These are phyloP conservation scores for Coilia nasus DNA, from an alignment of 2,797 vertebrate species.

Conservation along the genomic window DNA sequence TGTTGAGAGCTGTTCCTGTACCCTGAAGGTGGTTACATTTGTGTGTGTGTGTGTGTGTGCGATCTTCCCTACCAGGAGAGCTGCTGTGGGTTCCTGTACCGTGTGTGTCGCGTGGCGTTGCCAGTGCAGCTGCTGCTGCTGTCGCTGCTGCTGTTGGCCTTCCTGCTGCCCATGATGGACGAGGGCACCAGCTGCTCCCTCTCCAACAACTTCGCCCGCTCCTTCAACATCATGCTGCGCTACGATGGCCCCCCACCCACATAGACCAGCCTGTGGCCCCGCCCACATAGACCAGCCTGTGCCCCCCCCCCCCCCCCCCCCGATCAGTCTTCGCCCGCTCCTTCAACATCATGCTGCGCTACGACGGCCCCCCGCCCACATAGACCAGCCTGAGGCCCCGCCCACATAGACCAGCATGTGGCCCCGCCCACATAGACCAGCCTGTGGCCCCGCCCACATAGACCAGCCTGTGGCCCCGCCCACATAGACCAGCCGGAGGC, in stretches of 20 bases:
- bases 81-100: conserved; percentile 61
- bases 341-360: not conserved
- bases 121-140: conserved; percentile 86
- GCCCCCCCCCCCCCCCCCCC: conserved; percentile 83
- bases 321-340: conserved; percentile 43
- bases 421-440: not conserved
- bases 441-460: too few species aligned
- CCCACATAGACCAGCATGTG: not conserved
- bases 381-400: not conserved
- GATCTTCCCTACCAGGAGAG: conserved; percentile 47
- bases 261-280: conserved; percentile 64
- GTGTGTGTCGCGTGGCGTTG: conserved; percentile 83
- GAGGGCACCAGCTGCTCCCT: conserved; percentile 82
- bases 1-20: too few species aligned
- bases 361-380: conserved; percentile 75
- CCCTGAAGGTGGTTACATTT: too few species aligned
- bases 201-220: conserved; percentile 91
- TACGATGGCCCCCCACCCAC: conserved; percentile 88
- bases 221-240: conserved; percentile 90
- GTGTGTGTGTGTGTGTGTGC: not conserved
- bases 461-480: not conserved
- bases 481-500: not conserved
- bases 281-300: conserved; percentile 70
- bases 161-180: conserved; percentile 84
- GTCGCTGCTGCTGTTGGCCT: conserved; percentile 82